These are phyloP conservation scores for Maniola jurtina DNA, from an alignment of 1,140 invertebrate genomes.

Conservation along the genomic window DNA sequence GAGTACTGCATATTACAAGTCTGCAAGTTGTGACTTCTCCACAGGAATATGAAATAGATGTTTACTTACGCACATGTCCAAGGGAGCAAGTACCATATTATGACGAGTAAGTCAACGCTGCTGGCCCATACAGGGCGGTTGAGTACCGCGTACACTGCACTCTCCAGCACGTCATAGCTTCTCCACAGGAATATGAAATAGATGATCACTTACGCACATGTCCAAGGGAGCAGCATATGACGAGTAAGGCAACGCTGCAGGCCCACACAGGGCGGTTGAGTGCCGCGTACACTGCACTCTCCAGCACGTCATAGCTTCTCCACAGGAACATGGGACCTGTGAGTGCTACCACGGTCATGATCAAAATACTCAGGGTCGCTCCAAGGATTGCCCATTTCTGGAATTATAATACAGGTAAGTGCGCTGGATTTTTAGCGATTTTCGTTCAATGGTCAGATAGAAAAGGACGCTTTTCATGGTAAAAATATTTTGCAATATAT, in stretches of 20 bases:
- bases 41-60: background rate
- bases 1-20: too few relatives aligned
- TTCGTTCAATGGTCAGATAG: too few relatives aligned
- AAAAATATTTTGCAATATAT: too few relatives aligned
- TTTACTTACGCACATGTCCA: constrained; percentile 75
- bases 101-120: constrained; percentile 55
- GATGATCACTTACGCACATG: constrained; percentile 68
- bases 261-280: constrained; percentile 80
- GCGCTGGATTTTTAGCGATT: background rate
- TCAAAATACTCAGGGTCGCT: constrained; percentile 40
- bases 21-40: too few relatives aligned
- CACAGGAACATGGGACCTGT: constrained; percentile 68
- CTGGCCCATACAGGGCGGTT: too few relatives aligned
- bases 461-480: too few relatives aligned
- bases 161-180: constrained; percentile 31
- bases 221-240: constrained; percentile 79
- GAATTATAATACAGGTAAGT: constrained; percentile 29
- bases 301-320: constrained; percentile 65
- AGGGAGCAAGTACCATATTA: constrained; percentile 72
- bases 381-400: constrained; percentile 57
- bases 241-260: constrained; percentile 72
- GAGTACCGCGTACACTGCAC: constrained; percentile 36
- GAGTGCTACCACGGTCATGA: constrained; percentile 61
- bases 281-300: constrained; percentile 80
- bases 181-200: too few relatives aligned